These are phyloP conservation scores for Glaucomys volans DNA, from an alignment of 2,113 vertebrate species.

Conservation along the genomic window DNA sequence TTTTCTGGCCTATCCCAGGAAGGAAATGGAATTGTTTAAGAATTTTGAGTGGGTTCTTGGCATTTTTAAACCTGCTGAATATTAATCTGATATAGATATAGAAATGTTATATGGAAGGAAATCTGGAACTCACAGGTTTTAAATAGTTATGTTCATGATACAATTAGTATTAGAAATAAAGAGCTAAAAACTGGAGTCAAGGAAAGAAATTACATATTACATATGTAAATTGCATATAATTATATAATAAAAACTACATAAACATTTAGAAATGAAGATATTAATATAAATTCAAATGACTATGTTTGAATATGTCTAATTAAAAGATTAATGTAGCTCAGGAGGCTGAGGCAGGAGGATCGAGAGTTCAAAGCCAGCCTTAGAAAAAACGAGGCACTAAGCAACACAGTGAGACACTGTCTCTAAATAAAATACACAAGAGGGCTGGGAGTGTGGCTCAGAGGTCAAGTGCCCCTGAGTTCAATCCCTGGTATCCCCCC, in stretches of 20 bases:
- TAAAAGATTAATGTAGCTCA: neutral
- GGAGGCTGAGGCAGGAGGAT: too few species aligned
- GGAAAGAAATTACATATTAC: neutral
- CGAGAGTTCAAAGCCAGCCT: too few species aligned
- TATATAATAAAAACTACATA: constrained; percentile 11
- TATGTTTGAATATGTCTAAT: constrained; percentile 3
- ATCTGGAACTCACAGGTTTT: constrained; percentile 42
- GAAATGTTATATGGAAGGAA: neutral
- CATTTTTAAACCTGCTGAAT: neutral
- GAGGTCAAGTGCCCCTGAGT: too few species aligned
- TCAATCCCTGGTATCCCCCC: too few species aligned
- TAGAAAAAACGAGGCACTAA: too few species aligned
- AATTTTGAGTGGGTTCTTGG: neutral
- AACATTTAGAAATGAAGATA: neutral
- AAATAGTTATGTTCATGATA: constrained; percentile 25
- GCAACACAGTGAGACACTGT: too few species aligned
- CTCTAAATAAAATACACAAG: too few species aligned
- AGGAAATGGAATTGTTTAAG: neutral
- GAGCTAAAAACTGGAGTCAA: neutral
- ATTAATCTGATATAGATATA: constrained; percentile 38
- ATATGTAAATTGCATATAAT: neutral
- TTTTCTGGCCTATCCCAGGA: neutral
- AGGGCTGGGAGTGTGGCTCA: too few species aligned
- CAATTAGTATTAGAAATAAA: neutral
- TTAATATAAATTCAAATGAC: constrained; percentile 31